Conservation (phyloP, 2,888 invertebrate genomes). For the Mesorhabditis sp. region DNA sequence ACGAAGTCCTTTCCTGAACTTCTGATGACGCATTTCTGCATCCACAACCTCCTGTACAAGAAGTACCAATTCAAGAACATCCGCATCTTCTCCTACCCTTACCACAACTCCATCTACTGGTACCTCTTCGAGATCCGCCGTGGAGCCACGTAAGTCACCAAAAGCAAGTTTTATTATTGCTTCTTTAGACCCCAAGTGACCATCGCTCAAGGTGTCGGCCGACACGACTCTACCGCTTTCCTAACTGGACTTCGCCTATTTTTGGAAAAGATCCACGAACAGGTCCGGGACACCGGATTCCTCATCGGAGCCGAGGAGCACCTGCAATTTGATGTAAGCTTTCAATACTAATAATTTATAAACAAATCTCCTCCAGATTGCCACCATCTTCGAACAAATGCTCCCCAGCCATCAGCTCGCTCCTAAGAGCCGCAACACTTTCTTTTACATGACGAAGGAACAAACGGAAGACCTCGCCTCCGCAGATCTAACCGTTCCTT, state of each 20-base stretch:
- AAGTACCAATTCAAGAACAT: background rate
- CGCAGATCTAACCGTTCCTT: slow-evolving; percentile 2
- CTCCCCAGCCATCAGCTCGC: background rate
- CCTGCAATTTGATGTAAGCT: slow-evolving; percentile 4
- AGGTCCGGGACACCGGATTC: background rate
- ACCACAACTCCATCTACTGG: background rate
- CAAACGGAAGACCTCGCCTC: background rate
- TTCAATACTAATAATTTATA: background rate
- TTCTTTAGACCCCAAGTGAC: background rate
- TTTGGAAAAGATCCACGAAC: background rate
- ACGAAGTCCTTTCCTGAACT: slow-evolving; percentile 6
- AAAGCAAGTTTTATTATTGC: background rate
- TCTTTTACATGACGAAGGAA: background rate
- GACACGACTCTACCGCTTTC: slow-evolving; percentile 3
- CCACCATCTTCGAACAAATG: slow-evolving; percentile 1
- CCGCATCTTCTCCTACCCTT: background rate
- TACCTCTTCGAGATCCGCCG: background rate
- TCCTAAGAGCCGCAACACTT: background rate
- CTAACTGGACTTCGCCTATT: background rate
- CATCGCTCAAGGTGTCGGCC: background rate
- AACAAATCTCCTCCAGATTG: background rate
- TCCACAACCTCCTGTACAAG: slow-evolving; percentile 2
- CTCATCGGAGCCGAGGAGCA: slow-evolving; percentile 5
- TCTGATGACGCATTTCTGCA: slow-evolving; percentile 1
- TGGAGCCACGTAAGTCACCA: background rate